Conservation (phyloP, 2,888 invertebrate genomes). For the Tenthredo notha region DNA sequence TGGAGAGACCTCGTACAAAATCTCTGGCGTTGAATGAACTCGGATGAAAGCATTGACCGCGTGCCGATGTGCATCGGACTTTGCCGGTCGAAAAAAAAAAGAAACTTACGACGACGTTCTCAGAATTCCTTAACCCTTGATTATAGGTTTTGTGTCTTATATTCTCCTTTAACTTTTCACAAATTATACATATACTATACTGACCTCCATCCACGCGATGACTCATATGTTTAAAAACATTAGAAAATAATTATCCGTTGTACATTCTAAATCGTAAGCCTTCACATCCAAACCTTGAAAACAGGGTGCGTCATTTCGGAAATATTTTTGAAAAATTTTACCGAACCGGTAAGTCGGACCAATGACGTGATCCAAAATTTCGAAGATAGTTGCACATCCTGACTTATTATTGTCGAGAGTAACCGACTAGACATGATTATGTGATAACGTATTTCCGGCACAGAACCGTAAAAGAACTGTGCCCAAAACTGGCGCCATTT, state of each 20-base stretch:
- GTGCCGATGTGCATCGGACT: constrained; percentile 28
- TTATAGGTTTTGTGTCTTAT: not conserved
- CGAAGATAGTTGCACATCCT: no score
- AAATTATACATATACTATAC: not conserved
- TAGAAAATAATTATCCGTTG: not conserved
- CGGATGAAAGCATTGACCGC: constrained; percentile 39
- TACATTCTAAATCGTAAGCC: not conserved
- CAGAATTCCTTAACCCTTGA: not conserved
- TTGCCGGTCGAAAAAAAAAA: constrained; percentile 20
- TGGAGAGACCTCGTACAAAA: not conserved
- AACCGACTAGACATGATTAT: not conserved
- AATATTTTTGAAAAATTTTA: not conserved
- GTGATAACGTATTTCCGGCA: not conserved
- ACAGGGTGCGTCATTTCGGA: not conserved
- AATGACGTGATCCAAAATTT: not conserved
- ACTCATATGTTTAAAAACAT: constrained; percentile 21
- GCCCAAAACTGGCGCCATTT: not conserved
- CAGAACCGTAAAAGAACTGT: not conserved
- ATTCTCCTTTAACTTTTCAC: not conserved
- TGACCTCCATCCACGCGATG: not conserved
- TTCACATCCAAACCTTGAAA: not conserved
- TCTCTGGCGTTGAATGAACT: constrained; percentile 44
- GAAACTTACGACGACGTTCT: constrained; percentile 19
- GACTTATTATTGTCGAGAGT: not conserved
- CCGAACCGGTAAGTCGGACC: not conserved